Evolutionary conservation across 2,888 invertebrate species (phyloP), one percentile per base, ranked within the genome.

Genomic region (Zygaena filipendulae): DNA sequence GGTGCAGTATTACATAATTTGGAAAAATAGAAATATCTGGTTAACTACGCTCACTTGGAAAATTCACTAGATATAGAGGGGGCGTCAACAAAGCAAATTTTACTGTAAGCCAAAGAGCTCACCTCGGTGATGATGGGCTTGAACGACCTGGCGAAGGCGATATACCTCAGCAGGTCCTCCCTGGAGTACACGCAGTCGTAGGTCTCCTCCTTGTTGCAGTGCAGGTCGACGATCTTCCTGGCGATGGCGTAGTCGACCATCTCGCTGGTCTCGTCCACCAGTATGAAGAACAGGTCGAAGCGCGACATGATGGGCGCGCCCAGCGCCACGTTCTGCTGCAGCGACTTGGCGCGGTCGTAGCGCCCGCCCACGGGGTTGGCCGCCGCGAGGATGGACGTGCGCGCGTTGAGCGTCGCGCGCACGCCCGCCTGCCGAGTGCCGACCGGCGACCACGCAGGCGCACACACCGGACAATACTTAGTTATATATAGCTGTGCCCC

Each of bases 251-350:
- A 97, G 70, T 99, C 99, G 1, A 93, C 88, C 45, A 96, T 86
- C 77, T 88, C 70, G 16, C 70, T 72, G 55, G 95, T 94, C 60
- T 99, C 98, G 59, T 99, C 99, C 2, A 98, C 92, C 2, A 99
- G 82, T 42, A 99, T 95, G 72, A 99, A 99, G 80, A 99, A 99
- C 9, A 99, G 79, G 71, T 99, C 99, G 68, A 99, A 99, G 44
- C 99, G 86, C 0, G 98, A 98, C 97, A 99, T 97, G 51, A 99
- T 97, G 0, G 99, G 98, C 0, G 98, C 96, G 0, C 94, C 90
- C 9, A 99, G 75, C 0, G 88, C 84, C 2, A 99, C 91, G 64
- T 99, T 99, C 59, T 97, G 96, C 48, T 96, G 94, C 3, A 99
- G 74, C 0, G 96, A 93, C 59, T 94, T 96, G 1, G 92, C 86